Base-by-base conservation (phyloP, 37 sponge, comb jelly and placozoan genomes). In the Ianthella basta region DNA sequence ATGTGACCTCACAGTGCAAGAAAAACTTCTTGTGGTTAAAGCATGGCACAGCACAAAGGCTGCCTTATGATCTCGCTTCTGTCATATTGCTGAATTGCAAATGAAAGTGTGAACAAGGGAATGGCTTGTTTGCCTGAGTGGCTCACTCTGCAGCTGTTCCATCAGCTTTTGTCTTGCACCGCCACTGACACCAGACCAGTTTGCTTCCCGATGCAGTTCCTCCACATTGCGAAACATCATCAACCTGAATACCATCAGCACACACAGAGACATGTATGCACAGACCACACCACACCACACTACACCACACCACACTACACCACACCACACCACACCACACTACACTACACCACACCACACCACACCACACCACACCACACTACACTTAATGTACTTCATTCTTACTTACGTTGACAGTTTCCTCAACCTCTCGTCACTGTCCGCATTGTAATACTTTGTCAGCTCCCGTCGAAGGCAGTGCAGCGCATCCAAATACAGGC, bases 111-210 rank as follows among this genome's bases (percentile, higher is more conserved):
- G n/a, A n/a, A n/a, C n/a, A n/a, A n/a, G n/a, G n/a, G n/a, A n/a
- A n/a, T n/a, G n/a, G n/a, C n/a, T n/a, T n/a, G n/a, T n/a, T n/a
- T n/a, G n/a, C n/a, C n/a, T n/a, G 63, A 25, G n/a, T 27, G 27
- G 29, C 78, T 44, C 73, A 92, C 97, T 93, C 87, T 95, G 94
- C 21, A 98, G 85, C 29, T 94, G 85, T 54, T 98, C 95, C 88
- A 99, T 88, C 19, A 97, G 91, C 32, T 32, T 79, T 55, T 95
- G 87, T 85, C 99, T 86, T 29, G 94, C 72, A 30, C 90, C 92
- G 12, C 95, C 95, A 32, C 72, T 56, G 19, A 90, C 88, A 12
- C 99, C 99, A 38, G 90, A 82, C 99, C 99, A 99, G 54, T 79
- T 87, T 6, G 99, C 95, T 37, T 73, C 67, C 23, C 56, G 82